Evolutionary conservation across 1,140 invertebrate genomes (phyloP).

Genomic region (Scaptodrosophila lebanonensis): DNA sequence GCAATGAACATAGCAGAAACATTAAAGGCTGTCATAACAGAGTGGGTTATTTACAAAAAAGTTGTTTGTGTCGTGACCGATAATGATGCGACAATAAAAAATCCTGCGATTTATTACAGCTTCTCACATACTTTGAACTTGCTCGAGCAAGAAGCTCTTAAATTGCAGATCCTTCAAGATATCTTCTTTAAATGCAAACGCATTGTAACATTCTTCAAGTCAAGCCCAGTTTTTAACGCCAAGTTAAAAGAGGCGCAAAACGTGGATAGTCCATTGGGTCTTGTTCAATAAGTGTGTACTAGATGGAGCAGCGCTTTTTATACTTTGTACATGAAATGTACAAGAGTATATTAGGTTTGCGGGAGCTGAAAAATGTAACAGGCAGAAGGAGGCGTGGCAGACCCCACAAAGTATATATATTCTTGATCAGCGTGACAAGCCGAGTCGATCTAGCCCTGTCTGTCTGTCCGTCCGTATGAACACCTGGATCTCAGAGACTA

Average conservation of each 20-base stretch:
- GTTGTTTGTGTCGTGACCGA: conserved; percentile 17
- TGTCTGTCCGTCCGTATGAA: too few relatives aligned
- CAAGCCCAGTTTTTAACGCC: conserved; percentile 3
- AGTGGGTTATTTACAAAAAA: conserved; percentile 14
- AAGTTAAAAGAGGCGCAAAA: conserved; percentile 11
- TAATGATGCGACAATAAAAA: conserved; percentile 18
- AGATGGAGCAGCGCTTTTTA: conserved; percentile 21
- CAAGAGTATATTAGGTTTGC: too few relatives aligned
- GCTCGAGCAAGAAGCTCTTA: conserved; percentile 6
- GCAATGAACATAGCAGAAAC: conserved; percentile 7
- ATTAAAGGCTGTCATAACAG: conserved; percentile 1
- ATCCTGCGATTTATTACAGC: conserved; percentile 4
- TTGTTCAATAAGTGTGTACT: conserved; percentile 6
- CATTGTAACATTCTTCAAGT: conserved; percentile 13
- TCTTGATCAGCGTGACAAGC: too few relatives aligned
- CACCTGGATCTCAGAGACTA: too few relatives aligned
- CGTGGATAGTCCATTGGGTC: conserved; percentile 5
- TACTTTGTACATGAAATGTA: too few relatives aligned
- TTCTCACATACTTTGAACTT: conserved; percentile 7
- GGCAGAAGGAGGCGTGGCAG: too few relatives aligned
- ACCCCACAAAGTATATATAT: too few relatives aligned
- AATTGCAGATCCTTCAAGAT: conserved; percentile 5
- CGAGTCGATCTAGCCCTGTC: too few relatives aligned
- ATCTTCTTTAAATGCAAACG: conserved; percentile 16
- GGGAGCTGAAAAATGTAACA: too few relatives aligned